Base-by-base conservation (phyloP, 2,888 invertebrate species). In the Branchellion lobata region DNA sequence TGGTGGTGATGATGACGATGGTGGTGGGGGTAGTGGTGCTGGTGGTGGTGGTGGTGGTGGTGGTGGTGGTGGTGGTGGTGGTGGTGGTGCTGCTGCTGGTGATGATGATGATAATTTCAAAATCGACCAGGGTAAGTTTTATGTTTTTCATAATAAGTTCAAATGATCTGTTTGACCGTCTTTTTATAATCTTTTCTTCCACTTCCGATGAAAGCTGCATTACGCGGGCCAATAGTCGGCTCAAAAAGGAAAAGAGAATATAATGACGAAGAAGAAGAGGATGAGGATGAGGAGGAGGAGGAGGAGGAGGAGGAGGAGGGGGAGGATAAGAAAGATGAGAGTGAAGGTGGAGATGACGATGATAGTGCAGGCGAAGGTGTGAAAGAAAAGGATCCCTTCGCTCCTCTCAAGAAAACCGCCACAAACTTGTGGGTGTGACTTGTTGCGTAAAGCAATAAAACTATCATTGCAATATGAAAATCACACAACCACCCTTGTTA, bases 1-100 rank as follows among this genome's bases (percentile, higher is more conserved):
- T 18, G 75, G 57, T 18, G 40, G 33, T n/a, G 75, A 75, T 31
- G 75, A 75, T 40, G 75, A 57, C 0, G 75, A 75, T 27, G 75
- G 51, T 2, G 51, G 8, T 40, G 40, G 8, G 14, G 40, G 8
- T 8, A 5, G 8, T 40, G 40, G 40, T 40, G 5, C 5, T 40
- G 40, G 14, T 40, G 5, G 14, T 14, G 40, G 40, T 14, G 8
- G 40, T 40, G 40, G 40, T 40, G 5, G 14, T 14, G 14, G 40
- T 40, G 40, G 8, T 14, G 21, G 21, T 14, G 61, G 5, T 14
- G 21, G 21, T 3, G 3, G 5, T 14, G 61, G 3, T 57, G 61
- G 24, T 3, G 5, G 3, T 57, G 24, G 3, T n/a, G n/a, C 3
- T 5, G 61, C 57, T 1, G 77, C 14, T 1, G 57, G n/a, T 8